Base-by-base conservation (phyloP, 2,888 invertebrate species). In the Drosophila flavopinicola region DNA sequence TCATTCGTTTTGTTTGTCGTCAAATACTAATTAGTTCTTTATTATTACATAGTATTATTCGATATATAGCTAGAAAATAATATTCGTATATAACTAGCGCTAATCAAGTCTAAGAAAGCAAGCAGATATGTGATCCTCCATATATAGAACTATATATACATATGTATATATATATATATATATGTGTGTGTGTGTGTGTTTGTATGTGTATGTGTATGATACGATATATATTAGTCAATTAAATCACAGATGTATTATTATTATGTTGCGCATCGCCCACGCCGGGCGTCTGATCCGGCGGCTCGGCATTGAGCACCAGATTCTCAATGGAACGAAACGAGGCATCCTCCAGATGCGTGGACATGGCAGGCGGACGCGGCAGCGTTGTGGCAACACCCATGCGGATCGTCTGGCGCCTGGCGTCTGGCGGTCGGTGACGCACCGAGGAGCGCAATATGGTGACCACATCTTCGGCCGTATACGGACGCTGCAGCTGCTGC, bases 171-270 rank as follows among this genome's bases (percentile, higher is more conserved):
- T 15, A 3, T 13, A 10, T 49, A 47, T 63, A 41, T 33, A 1
- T 33, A 33, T 38, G 11, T 44, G 27, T 32, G n/a, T n/a, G 17
- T 39, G 53, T 52, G 58, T 54, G 51, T 66, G 35, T n/a, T n/a
- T 38, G 13, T 54, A 57, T 67, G 44, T 44, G 23, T 52, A 42
- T 44, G 29, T 44, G 35, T 49, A 71, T 53, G 69, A 52, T 67
- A 30, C 15, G 51, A 33, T 42, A 53, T 42, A 53, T 56, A 77
- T 86, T 86, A 83, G 82, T 85, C 82, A 86, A 85, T 89, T 85
- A 90, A 85, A 90, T 90, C 89, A 89, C 90, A 89, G 90, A 90
- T 82, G 90, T 88, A 84, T 76, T 78, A 75, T 89, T 90, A 63
- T 64, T 54, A 37, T 56, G 49, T 48, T 71, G 74, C 51, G 45